Evolutionary conservation across 2,797 vertebrate genomes (phyloP).

Genomic region (Sebastes matsubarae): DNA sequence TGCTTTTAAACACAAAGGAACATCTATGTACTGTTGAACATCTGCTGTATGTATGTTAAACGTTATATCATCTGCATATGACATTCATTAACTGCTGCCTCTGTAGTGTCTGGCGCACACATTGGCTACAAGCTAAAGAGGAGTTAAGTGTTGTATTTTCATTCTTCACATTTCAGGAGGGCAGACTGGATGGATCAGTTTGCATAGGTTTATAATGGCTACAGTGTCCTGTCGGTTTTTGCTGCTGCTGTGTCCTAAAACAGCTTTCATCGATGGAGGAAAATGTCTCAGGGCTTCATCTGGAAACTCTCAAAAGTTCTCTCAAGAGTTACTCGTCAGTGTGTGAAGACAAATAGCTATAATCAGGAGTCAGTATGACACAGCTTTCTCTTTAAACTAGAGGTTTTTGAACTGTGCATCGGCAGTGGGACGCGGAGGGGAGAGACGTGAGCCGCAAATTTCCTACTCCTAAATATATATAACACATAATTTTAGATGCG

Average conservation of each 20-base stretch:
- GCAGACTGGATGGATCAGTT: slow-evolving; percentile 58
- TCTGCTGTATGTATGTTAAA: background rate
- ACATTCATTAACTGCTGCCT: slow-evolving; percentile 38
- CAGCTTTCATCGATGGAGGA: background rate
- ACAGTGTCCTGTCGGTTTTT: slow-evolving; percentile 2
- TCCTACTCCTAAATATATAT: background rate
- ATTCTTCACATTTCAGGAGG: slow-evolving; percentile 65
- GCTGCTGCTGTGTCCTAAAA: background rate
- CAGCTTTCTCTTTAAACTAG: background rate
- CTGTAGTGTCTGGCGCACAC: slow-evolving; percentile 21
- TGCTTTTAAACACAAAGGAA: slow-evolving; percentile 41
- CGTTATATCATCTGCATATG: slow-evolving; percentile 7
- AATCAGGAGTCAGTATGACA: background rate
- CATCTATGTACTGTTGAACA: background rate
- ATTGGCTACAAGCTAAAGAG: slow-evolving; percentile 25
- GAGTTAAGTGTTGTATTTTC: slow-evolving; percentile 15
- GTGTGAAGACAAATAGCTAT: background rate
- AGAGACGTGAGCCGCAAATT: background rate
- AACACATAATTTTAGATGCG: background rate
- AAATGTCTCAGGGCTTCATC: background rate
- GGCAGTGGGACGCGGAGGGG: background rate
- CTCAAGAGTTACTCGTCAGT: background rate
- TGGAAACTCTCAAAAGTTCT: background rate
- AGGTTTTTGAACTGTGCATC: slow-evolving; percentile 1
- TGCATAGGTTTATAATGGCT: slow-evolving; percentile 78